Conservation (phyloP, 2,113 vertebrate species). For the Sakesphorus luctuosus region DNA sequence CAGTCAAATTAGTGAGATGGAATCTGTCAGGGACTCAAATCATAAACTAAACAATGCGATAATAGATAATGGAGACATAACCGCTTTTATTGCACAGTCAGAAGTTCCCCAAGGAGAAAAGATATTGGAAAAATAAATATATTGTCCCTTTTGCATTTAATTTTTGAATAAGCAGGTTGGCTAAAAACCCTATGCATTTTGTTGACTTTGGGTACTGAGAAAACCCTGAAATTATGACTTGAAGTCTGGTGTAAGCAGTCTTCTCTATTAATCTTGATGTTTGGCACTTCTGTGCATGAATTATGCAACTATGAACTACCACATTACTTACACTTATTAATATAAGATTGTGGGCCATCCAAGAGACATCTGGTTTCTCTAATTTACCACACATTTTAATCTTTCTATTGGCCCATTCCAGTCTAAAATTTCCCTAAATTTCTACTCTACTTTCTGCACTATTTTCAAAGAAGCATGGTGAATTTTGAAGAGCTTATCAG, state of each 20-base stretch:
- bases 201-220: neutral
- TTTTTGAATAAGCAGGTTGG: neutral
- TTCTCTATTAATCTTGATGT: neutral
- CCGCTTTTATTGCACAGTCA: neutral
- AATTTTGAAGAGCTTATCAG: neutral
- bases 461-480: neutral
- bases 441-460: neutral
- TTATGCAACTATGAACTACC: neutral
- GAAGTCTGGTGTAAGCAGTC: neutral
- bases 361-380: neutral
- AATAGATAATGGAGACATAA: neutral
- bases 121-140: neutral
- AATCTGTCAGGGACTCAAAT: neutral
- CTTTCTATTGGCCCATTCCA: neutral
- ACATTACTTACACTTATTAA: neutral
- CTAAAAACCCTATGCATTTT: neutral
- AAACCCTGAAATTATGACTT: neutral
- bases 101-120: neutral
- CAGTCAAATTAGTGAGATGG: neutral
- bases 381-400: neutral
- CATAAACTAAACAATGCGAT: neutral
- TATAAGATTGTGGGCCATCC: neutral
- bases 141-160: neutral
- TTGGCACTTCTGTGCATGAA: neutral
- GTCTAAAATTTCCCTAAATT: neutral